phyloP scores from a whole-genome alignment of 2,888 invertebrate genomes.

The Epinotia ramella region DNA sequence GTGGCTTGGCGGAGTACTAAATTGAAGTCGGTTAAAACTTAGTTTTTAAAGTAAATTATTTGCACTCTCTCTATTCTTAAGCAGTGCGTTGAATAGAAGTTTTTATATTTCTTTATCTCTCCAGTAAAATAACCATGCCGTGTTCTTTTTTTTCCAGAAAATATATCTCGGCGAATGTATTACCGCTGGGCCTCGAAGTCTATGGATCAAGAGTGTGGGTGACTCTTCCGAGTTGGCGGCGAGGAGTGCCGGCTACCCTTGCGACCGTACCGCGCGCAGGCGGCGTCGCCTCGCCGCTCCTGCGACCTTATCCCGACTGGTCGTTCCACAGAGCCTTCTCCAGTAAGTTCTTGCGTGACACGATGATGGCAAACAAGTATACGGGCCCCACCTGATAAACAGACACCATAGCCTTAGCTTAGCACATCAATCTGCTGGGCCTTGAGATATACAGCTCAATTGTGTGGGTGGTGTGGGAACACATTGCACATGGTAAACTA shows the following conservation, averaged over 20 bases:
- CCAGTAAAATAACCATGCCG: background rate
- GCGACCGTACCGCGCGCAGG: conserved; percentile 87
- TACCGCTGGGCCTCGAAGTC: conserved; percentile 90
- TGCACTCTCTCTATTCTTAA: too few relatives aligned
- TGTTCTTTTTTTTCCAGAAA: conserved; percentile 63
- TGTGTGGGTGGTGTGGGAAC: too few relatives aligned
- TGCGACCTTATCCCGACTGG: conserved; percentile 92
- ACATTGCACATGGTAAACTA: too few relatives aligned
- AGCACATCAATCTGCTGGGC: too few relatives aligned
- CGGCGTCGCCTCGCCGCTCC: conserved; percentile 82
- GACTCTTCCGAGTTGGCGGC: conserved; percentile 91
- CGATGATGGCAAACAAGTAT: background rate
- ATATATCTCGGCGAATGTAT: conserved; percentile 89
- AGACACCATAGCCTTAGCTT: too few relatives aligned
- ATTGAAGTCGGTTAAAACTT: too few relatives aligned
- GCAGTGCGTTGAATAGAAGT: too few relatives aligned
- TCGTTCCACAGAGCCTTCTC: conserved; percentile 84
- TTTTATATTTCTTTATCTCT: too few relatives aligned
- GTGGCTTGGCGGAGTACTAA: too few relatives aligned
- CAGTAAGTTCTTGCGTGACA: background rate
- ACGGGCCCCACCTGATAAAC: too few relatives aligned
- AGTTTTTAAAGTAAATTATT: too few relatives aligned
- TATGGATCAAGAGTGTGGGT: conserved; percentile 89
- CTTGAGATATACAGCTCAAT: too few relatives aligned
- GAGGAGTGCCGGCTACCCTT: conserved; percentile 90